Base-by-base conservation (phyloP, 2,113 vertebrate species). In the Emydura subglobosa region DNA sequence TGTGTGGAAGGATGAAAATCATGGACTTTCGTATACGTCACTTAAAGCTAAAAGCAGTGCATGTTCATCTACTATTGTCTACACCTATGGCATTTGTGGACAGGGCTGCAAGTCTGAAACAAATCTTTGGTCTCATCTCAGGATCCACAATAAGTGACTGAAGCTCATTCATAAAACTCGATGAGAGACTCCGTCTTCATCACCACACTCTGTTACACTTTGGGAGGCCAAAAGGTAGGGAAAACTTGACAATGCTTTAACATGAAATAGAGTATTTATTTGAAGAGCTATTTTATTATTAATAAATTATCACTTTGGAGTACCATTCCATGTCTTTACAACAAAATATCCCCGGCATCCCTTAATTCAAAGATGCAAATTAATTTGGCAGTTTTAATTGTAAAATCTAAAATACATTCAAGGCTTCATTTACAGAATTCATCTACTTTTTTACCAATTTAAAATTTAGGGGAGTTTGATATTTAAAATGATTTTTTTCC, bases 401-500 rank as follows among this genome's bases (percentile, higher is more conserved):
- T 24, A 57, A 84, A 89, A 87, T 85, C 61, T 81, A 86, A 95
- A 92, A 17, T 61, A 79, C 57, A 42, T 94, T 49, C 94, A 93
- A 93, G 96, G 91, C 93, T 96, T 95, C 82, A 92, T 65, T 9
- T 54, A 31, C 4, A 39, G 57, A 5, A 39, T 78, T 84, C 72
- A 50, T 89, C 78, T 91, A 42, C 86, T 95, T 94, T 80, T 91
- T 89, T 53, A 87, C 39, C 54, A 85, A 76, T 12, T 94, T 92
- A 92, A 96, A 94, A 59, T 51, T 22, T 84, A 90, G 79, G 51
- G 49, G 94, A 89, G 29, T 93, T 82, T 89, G 86, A 95, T 91
- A 92, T 93, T 91, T 94, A 79, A 87, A 95, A 92, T 91, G 65
- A 24, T 93, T 87, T 97, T 72, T 50, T 42, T 13, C 93, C 47